A percentile compares a stretch with the other conserved stretches of the same genome.
Evolutionary conservation across 2,113 vertebrate species (phyloP).

Genomic region (Sisor rabdophorus): DNA sequence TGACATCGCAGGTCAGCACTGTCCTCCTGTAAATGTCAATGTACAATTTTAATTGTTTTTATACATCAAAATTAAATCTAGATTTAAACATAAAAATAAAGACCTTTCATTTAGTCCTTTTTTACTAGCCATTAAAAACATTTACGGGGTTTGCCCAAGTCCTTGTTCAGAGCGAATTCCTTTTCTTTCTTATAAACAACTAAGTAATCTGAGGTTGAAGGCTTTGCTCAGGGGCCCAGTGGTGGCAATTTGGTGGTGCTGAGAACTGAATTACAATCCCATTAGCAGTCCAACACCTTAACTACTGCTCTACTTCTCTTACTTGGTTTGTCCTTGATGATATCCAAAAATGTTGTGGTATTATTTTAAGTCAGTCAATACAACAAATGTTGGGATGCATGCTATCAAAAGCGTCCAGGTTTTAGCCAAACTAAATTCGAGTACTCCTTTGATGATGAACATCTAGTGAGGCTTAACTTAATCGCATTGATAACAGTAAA

Average conservation of each 20-base stretch:
- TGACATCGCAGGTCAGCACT: conserved; percentile 93
- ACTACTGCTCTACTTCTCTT: too few relatives aligned
- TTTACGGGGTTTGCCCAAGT: too few relatives aligned
- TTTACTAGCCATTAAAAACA: neutral
- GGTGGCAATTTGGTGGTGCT: too few relatives aligned
- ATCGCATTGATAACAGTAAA: neutral
- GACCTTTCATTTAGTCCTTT: neutral
- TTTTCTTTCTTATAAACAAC: too few relatives aligned
- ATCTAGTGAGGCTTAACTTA: neutral
- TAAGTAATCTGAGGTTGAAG: too few relatives aligned
- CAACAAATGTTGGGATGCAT: too few relatives aligned
- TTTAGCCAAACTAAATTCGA: neutral
- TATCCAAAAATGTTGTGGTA: neutral
- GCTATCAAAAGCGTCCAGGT: neutral
- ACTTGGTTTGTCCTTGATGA: neutral
- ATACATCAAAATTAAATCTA: neutral
- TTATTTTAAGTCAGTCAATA: neutral
- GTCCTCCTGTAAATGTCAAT: conserved; percentile 77
- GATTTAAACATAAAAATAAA: neutral
- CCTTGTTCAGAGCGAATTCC: too few relatives aligned
- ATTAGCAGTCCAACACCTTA: too few relatives aligned
- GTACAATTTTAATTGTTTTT: neutral
- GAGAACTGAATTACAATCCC: too few relatives aligned
- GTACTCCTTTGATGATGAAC: neutral
- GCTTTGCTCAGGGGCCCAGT: too few relatives aligned